These are phyloP conservation scores for Melitaea athalia DNA, from an alignment of 2,888 invertebrate genomes.

Conservation along the genomic window DNA sequence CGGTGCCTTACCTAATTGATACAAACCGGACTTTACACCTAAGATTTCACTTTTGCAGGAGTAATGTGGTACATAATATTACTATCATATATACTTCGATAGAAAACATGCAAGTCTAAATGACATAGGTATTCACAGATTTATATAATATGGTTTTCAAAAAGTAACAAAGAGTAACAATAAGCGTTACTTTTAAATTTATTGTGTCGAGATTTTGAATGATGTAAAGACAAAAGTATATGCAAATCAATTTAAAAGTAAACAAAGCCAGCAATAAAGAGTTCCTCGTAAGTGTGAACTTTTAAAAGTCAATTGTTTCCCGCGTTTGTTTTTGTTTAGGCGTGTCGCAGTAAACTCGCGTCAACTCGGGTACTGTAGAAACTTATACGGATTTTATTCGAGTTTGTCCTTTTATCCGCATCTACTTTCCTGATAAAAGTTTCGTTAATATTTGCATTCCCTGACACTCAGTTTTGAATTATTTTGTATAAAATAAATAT, in stretches of 20 bases:
- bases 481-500: slow-evolving; percentile 1
- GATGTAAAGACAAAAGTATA: slow-evolving; percentile 3
- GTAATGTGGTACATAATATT: too few species aligned
- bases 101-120: too few species aligned
- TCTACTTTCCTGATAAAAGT: slow-evolving; percentile 21
- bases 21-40: too few species aligned
- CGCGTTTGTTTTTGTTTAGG: slow-evolving; percentile 27
- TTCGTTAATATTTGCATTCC: slow-evolving; percentile 7
- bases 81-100: too few species aligned
- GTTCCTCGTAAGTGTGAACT: slow-evolving; percentile 28
- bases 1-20: too few species aligned
- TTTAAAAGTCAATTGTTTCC: slow-evolving; percentile 28
- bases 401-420: slow-evolving; percentile 33
- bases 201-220: neutral
- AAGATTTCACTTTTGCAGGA: too few species aligned
- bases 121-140: too few species aligned
- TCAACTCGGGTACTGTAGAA: slow-evolving; percentile 22
- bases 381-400: slow-evolving; percentile 33
- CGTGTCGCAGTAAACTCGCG: slow-evolving; percentile 28
- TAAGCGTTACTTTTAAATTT: neutral
- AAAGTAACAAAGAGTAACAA: neutral
- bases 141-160: too few species aligned
- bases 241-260: slow-evolving; percentile 27
- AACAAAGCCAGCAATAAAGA: slow-evolving; percentile 27
- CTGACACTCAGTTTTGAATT: slow-evolving; percentile 11